Base-by-base conservation (phyloP, 2,113 vertebrate species). In the Menura novaehollandiae region DNA sequence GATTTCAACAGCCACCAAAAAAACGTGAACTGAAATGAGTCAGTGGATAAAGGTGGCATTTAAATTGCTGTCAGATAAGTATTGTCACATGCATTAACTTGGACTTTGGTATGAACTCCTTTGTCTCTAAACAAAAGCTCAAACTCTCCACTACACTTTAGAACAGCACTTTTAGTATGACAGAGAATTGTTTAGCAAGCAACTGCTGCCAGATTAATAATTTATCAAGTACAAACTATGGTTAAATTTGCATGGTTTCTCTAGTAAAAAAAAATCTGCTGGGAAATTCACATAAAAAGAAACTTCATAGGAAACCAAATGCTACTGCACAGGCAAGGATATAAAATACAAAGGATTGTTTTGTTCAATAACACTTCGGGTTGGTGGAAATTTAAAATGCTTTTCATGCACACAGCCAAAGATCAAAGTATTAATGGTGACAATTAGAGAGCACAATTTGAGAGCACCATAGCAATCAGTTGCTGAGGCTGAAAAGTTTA, bases 201-300 rank as follows among this genome's bases (percentile, higher is more conserved):
- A 95, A 78, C 53, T 91, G n/a, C 49, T 85, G 58, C 58, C 82
- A 80, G 73, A 90, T 96, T 89, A 96, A 95, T 93, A 94, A 95
- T 92, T 87, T 72, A 95, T 89, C 72, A 91, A 79, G 84, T 67
- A 81, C 43, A 95, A 93, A 82, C 46, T 33, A 74, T 18, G 28
- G 72, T 79, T 76, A 86, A 79, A 95, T 91, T 84, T 64, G 55
- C 69, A 62, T 4, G 7, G 37, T 67, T 97, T 91, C 71, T 83
- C 60, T n/a, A 66, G 32, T 39, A 69, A 55, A 47, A 82, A 82
- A 43, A 69, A 59, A 58, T 53, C 44, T 79, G 49, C 44, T 63
- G 23, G 35, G 69, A 81, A 79, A 85, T 85, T 59, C 67, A 47
- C 72, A 62, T 95, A 21, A 66, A 87, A 88, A 93, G 44, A 60